A percentile compares a stretch with the other conserved stretches of the same genome.
Conservation (phyloP, 2,888 invertebrate genomes). For the Taphrorychus bicolor region DNA sequence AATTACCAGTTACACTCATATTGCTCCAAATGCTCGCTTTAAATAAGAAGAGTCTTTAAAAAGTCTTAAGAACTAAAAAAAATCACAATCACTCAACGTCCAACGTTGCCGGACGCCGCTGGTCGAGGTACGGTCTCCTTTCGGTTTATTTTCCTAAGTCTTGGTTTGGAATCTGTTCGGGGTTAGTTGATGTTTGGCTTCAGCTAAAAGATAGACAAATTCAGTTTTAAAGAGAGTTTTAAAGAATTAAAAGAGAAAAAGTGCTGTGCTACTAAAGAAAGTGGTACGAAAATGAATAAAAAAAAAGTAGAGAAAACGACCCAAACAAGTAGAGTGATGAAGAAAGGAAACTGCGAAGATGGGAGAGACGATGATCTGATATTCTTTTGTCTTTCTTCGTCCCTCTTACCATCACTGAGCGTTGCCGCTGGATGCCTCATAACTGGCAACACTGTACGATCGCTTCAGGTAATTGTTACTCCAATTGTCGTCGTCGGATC, state of each 20-base stretch:
- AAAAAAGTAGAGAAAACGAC: too few species aligned
- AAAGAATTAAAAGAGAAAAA: background rate
- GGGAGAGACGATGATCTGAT: conserved; percentile 3
- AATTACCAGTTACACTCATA: background rate
- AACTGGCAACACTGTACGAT: conserved; percentile 61
- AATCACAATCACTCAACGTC: conserved; percentile 10
- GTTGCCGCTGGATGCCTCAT: conserved; percentile 52
- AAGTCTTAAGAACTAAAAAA: background rate
- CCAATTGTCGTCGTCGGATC: conserved; percentile 47
- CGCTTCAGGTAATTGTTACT: conserved; percentile 60
- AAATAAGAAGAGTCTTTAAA: background rate
- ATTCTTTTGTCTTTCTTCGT: conserved; percentile 7
- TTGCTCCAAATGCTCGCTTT: background rate
- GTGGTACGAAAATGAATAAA: too few species aligned
- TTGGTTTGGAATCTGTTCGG: background rate
- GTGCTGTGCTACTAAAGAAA: background rate
- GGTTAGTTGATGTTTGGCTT: background rate
- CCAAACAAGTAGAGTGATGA: background rate
- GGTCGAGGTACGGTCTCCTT: background rate
- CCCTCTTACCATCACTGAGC: conserved; percentile 45
- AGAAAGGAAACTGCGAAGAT: conserved; percentile 10
- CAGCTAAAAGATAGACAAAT: background rate
- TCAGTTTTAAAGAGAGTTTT: background rate
- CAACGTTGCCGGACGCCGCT: background rate
- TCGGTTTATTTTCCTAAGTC: background rate